phyloP scores from a whole-genome alignment of 1,140 invertebrate species.

The Drosophila leontia region DNA sequence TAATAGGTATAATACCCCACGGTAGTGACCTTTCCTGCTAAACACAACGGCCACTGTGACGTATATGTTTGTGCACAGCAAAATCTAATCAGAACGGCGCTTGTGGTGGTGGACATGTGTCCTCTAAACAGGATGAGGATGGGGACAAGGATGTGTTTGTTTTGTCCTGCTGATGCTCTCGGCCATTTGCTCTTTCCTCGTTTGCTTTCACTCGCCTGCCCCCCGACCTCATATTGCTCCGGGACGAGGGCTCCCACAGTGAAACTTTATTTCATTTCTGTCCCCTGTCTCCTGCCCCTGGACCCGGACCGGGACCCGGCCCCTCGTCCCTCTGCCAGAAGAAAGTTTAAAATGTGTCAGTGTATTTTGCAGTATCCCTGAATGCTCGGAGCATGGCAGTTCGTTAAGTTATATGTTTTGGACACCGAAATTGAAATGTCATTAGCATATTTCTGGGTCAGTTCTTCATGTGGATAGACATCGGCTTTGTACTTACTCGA shows the following conservation, averaged over 20 bases:
- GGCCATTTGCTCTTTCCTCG: constrained; percentile 59
- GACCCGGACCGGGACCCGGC: background rate
- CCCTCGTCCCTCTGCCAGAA: constrained; percentile 12
- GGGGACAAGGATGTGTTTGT: constrained; percentile 27
- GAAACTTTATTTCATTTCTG: constrained; percentile 57
- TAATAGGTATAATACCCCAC: constrained; percentile 1
- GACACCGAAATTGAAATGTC: constrained; percentile 54
- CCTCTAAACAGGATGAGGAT: constrained; percentile 36
- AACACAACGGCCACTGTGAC: constrained; percentile 16
- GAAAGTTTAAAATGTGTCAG: constrained; percentile 63
- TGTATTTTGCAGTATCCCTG: constrained; percentile 39
- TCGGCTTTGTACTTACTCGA: background rate
- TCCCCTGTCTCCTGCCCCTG: background rate
- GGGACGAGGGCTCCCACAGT: constrained; percentile 16
- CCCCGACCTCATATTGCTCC: background rate
- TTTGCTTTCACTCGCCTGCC: constrained; percentile 33
- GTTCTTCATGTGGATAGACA: background rate
- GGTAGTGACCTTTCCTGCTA: constrained; percentile 16
- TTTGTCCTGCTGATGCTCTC: constrained; percentile 43
- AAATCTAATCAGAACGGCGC: constrained; percentile 39
- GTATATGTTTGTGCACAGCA: constrained; percentile 37
- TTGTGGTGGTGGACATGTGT: constrained; percentile 37
- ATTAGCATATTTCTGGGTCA: constrained; percentile 11
- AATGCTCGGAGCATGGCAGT: constrained; percentile 4
- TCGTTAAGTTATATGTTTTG: constrained; percentile 26